Base-by-base conservation (phyloP, 92 coral and sea anemone species). In the Nematostella vectensis region DNA sequence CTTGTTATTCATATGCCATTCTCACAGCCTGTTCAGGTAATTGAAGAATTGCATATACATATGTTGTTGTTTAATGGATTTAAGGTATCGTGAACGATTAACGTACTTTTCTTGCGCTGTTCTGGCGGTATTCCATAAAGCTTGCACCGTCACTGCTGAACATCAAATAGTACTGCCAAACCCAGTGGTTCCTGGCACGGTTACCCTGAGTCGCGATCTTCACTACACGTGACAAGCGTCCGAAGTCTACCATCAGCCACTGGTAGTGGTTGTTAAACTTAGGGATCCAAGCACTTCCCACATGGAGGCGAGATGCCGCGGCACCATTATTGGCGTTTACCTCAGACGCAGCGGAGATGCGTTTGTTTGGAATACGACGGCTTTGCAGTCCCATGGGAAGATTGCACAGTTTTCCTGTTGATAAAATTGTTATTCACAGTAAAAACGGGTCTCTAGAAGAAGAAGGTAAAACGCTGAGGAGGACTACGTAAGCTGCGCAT, bases 161-260 rank as follows among this genome's bases (percentile, higher is more conserved):
- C 0, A 61, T 59, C 25, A 76, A 30, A 25, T 72, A 69, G 31
- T 61, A 69, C 25, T 43, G 25, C 16, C 59, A 61, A 29, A 76
- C 76, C 82, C 82, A 76, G 24, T 69, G 70, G 30, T 67, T 47
- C 2, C 36, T 54, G 16, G 42, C 55, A 25, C 62, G 59, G 6
- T 71, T 38, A 21, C 82, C 82, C 30, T 76, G 82, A 3, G 71
- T 68, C 4, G 77, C 61, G 11, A 76, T 56, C 58, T 72, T 58
- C 2, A 71, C 62, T 11, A 76, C 27, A 10, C 74, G 66, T 17
- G 82, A 52, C 2, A 76, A 61, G 18, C 71, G 75, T 27, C 72
- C 84, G 58, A 85, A 81, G 59, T 85, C 86, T 2, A 85, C 65
- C 66, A 59, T 77, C 16, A 85, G 70, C 88, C 88, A 85, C 42